phyloP scores from a whole-genome alignment of 2,113 vertebrate species.

The Bombycilla garrulus region DNA sequence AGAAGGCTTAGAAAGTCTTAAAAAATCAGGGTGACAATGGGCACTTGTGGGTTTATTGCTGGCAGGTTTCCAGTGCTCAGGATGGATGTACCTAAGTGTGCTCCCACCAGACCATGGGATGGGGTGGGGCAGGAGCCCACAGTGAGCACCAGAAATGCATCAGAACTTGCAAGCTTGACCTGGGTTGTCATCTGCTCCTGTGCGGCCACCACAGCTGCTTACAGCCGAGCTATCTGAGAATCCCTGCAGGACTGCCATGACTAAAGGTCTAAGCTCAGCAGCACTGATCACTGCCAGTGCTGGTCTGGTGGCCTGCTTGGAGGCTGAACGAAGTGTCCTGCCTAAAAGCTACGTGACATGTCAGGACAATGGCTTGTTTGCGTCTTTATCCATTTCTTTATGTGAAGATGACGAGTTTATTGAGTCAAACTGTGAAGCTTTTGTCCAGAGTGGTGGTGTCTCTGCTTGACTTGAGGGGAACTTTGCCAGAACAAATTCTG shows the following conservation, averaged over 20 bases:
- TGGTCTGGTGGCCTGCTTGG: neutral
- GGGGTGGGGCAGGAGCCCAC: neutral
- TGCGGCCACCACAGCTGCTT: neutral
- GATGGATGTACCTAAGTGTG: neutral
- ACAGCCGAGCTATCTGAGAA: fast-evolving
- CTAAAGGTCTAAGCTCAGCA: neutral
- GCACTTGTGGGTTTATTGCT: neutral
- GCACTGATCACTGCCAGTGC: fast-evolving
- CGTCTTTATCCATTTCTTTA: neutral
- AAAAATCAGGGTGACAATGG: too few relatives aligned
- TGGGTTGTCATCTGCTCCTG: neutral
- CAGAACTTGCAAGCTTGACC: neutral
- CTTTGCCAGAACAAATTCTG: neutral
- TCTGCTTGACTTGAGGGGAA: neutral
- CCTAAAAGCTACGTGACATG: neutral
- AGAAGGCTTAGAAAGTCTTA: too few relatives aligned
- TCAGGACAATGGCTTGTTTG: neutral
- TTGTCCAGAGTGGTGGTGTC: neutral
- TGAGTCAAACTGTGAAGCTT: neutral
- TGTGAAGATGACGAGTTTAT: neutral
- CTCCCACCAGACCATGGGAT: fast-evolving
- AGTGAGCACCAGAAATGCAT: neutral
- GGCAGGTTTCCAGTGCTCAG: neutral
- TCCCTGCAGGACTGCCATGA: neutral
- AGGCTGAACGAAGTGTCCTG: neutral